Evolutionary conservation across 2,113 vertebrate species (phyloP), one percentile per base, ranked within the genome.

Genomic region (Acrocephalus kingi): DNA sequence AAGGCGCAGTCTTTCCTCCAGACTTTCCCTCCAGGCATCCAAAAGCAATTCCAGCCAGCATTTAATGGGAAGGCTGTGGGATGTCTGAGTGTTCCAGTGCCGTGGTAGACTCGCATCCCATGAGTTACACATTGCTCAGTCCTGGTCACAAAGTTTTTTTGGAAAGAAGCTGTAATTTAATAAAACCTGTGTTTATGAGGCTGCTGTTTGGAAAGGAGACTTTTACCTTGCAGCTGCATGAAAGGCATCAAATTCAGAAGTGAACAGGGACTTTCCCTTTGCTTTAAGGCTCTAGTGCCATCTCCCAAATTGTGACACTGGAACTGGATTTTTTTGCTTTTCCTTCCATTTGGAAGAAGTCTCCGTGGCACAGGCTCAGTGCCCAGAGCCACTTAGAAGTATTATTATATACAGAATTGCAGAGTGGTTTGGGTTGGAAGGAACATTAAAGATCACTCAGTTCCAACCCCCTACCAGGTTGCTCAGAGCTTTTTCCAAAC

Each of bases 11-110:
- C 35, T 81, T 77, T 84, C 30, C 59, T 76, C 48, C 54, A 87
- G 82, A 62, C 63, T 76, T 82, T 72, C 82, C 51, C 76, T 83
- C 75, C 84, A 84, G 85, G 46, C 69, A 33, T 46, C 78, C 62
- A 68, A 76, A 90, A 76, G 49, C 58, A 22, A 52, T 61, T 92
- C 79, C 66, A 64, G 84, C 19, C 30, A 15, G 71, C 0, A 0
- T 56, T 84, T 78, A 35, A 67, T 12, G 33, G 48, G 27, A 25
- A 75, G 30, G 56, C 68, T 52, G 39, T 1, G 31, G 39, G 43
- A 23, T 3, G 9, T 15, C 61, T 12, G 33, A 35, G 27, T 4
- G 11, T 45, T 76, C 72, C 48, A 28, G 45, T 72, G 66, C 37
- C 20, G 3, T 2, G 11, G 54, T 33, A 37, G 52, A 78, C 41